Evolutionary conservation across 2,113 vertebrate genomes (phyloP).

Genomic region (Thalassoma bifasciatum): DNA sequence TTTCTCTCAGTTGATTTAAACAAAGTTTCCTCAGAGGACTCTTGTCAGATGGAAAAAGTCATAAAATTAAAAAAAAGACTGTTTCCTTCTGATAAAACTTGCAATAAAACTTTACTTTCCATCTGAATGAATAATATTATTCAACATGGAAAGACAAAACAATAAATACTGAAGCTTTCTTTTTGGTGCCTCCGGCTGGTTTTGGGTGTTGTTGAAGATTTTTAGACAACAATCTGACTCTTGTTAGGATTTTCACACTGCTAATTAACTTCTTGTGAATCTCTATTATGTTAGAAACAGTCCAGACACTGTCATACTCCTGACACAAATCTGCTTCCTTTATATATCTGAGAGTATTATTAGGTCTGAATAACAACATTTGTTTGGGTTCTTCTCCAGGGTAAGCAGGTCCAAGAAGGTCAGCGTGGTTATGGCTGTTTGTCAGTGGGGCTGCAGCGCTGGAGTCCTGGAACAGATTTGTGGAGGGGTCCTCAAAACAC

Average conservation of each 20-base stretch:
- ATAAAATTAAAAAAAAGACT: too few relatives aligned
- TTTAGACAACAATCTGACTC: neutral
- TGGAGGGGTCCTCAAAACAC: constrained; percentile 62
- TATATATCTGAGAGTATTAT: constrained; percentile 62
- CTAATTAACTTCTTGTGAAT: neutral
- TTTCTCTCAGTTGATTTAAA: too few relatives aligned
- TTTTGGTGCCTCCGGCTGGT: neutral
- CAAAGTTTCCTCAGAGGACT: too few relatives aligned
- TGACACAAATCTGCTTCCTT: constrained; percentile 27
- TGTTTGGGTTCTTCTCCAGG: constrained; percentile 59
- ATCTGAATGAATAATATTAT: neutral
- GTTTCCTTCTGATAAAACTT: neutral
- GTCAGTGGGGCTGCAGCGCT: constrained; percentile 49
- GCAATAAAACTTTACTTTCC: too few relatives aligned
- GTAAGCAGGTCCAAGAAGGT: constrained; percentile 59
- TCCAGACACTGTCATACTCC: neutral
- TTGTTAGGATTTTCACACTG: constrained; percentile 1
- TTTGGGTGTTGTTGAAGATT: neutral
- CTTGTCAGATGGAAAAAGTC: too few relatives aligned
- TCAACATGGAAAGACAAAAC: neutral
- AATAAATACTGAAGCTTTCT: neutral
- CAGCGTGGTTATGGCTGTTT: constrained; percentile 61
- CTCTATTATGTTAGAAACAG: constrained; percentile 1
- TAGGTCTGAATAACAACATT: constrained; percentile 69
- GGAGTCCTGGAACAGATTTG: constrained; percentile 57